phyloP scores from a whole-genome alignment of 2,113 vertebrate genomes.

The Alaudala cheleensis region DNA sequence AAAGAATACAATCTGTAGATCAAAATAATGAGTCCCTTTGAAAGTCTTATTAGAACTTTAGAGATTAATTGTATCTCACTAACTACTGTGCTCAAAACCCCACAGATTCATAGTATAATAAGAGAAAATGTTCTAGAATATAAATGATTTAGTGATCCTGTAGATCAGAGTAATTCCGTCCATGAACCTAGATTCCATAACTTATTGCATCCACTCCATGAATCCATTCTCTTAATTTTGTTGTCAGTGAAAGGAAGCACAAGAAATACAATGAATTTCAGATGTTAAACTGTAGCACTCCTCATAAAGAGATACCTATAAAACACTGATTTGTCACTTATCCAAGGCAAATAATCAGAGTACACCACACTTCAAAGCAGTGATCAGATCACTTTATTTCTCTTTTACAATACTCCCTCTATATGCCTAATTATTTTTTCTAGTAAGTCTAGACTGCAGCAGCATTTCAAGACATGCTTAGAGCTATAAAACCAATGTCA shows the following conservation, averaged over 20 bases:
- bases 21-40: neutral
- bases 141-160: neutral
- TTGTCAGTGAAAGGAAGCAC: neutral
- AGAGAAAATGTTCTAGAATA: neutral
- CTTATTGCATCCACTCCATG: neutral
- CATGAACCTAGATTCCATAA: neutral
- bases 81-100: neutral
- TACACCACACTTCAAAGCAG: neutral
- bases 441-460: neutral
- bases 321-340: neutral
- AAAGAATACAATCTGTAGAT: neutral
- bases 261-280: neutral
- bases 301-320: neutral
- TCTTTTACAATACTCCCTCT: neutral
- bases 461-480: neutral
- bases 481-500: neutral
- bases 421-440: neutral
- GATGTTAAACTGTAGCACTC: neutral
- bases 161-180: neutral
- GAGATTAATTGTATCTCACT: neutral
- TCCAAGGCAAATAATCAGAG: neutral
- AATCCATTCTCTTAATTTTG: neutral
- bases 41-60: neutral
- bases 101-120: neutral
- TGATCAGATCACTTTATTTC: neutral